Percentiles rank a stretch among this genome's conserved stretches.
phyloP scores from a whole-genome alignment of 2,888 invertebrate genomes.

The Agrenia bidenticulata region DNA sequence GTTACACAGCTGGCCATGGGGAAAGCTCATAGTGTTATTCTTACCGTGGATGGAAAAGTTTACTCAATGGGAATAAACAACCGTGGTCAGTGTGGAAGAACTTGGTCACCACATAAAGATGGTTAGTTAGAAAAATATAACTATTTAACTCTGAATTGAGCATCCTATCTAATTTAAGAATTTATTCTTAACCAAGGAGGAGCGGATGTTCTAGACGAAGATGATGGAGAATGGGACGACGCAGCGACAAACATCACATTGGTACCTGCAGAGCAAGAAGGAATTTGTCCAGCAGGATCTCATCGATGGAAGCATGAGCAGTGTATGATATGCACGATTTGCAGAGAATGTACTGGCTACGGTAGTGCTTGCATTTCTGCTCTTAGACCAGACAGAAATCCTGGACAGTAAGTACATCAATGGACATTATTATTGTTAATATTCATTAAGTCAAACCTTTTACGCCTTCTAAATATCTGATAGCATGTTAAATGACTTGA shows the following conservation, averaged over 20 bases:
- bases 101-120: conserved; percentile 56
- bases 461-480: no score
- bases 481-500: no score
- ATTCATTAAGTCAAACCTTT: no score
- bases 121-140: conserved; percentile 53
- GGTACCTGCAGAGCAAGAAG: conserved; percentile 62
- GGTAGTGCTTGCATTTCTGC: conserved; percentile 78
- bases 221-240: conserved; percentile 56
- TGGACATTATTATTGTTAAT: neutral
- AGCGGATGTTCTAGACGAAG: conserved; percentile 62
- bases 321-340: conserved; percentile 86
- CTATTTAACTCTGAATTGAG: neutral
- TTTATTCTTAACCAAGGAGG: conserved; percentile 57
- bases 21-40: conserved; percentile 90
- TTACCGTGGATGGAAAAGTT: conserved; percentile 84
- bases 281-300: conserved; percentile 68
- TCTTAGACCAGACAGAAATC: conserved; percentile 73
- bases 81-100: conserved; percentile 92
- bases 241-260: conserved; percentile 54
- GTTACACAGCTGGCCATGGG: conserved; percentile 79
- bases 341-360: conserved; percentile 91
- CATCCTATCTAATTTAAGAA: neutral
- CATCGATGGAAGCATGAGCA: conserved; percentile 79
- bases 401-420: conserved; percentile 74
- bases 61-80: conserved; percentile 97